Percentiles rank a stretch among this genome's conserved stretches.
Conservation (phyloP, 2,888 invertebrate genomes). For the Tenthredo notha region DNA sequence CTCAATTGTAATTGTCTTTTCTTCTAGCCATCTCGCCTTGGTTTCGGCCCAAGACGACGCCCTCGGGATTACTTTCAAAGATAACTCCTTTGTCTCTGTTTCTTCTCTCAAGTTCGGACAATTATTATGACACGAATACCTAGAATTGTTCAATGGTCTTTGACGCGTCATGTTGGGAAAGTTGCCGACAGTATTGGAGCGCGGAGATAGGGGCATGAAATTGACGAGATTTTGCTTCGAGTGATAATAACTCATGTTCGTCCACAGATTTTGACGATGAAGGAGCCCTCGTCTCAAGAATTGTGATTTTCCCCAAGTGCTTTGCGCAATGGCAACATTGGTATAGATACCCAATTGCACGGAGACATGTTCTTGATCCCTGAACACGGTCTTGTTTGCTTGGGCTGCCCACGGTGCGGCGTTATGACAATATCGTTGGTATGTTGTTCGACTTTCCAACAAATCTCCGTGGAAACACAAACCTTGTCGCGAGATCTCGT, state of each 20-base stretch:
- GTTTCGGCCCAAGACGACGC: constrained; percentile 71
- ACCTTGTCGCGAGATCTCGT: not conserved
- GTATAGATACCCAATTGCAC: constrained; percentile 10
- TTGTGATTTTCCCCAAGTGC: constrained; percentile 3
- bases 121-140: not conserved
- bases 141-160: not conserved
- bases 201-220: not conserved
- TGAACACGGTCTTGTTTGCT: not conserved
- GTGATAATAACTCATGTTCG: not conserved
- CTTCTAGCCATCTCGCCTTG: constrained; percentile 73
- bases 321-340: constrained; percentile 1
- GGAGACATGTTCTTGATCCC: constrained; percentile 14
- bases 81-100: constrained; percentile 56
- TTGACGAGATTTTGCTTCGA: not conserved
- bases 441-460: not conserved
- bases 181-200: not conserved
- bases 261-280: constrained; percentile 16
- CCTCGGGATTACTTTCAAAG: constrained; percentile 67
- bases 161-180: not conserved
- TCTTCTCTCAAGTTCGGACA: not conserved
- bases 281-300: not conserved
- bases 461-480: not conserved
- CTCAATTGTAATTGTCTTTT: constrained; percentile 74
- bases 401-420: not conserved
- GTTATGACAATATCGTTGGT: constrained; percentile 5